These are phyloP conservation scores for Chloropsis hardwickii DNA, from an alignment of 2,113 vertebrate genomes.

Conservation along the genomic window DNA sequence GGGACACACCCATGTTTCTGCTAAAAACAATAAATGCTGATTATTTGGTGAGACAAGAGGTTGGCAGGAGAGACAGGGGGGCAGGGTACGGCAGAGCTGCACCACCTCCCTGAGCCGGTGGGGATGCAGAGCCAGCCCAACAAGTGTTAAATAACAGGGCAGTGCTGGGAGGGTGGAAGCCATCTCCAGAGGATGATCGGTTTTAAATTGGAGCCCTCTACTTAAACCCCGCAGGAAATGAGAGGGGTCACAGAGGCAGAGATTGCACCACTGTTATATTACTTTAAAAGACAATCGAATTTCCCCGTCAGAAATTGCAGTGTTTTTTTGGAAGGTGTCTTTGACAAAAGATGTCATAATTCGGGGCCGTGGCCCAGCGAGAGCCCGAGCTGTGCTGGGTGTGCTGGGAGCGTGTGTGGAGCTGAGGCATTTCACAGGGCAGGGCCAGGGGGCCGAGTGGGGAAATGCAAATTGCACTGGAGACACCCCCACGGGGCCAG, in stretches of 20 bases:
- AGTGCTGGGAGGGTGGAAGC: slow-evolving; percentile 29
- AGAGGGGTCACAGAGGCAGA: slow-evolving; percentile 67
- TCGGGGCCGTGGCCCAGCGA: neutral
- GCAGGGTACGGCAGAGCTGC: neutral
- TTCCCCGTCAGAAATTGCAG: slow-evolving; percentile 67
- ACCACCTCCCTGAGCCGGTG: neutral
- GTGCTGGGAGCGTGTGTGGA: neutral
- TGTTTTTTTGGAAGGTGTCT: slow-evolving; percentile 47
- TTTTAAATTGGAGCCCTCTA: slow-evolving; percentile 75
- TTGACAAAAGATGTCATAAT: slow-evolving; percentile 68
- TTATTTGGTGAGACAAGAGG: neutral
- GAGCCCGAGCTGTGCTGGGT: slow-evolving; percentile 5
- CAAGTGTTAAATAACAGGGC: slow-evolving; percentile 55
- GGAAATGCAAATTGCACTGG: neutral
- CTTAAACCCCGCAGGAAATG: slow-evolving; percentile 73
- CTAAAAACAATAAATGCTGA: neutral
- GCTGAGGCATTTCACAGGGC: neutral
- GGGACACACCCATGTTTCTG: neutral
- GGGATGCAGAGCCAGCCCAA: slow-evolving; percentile 41
- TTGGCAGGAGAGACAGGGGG: neutral
- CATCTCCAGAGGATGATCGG: slow-evolving; percentile 58
- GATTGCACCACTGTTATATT: slow-evolving; percentile 63
- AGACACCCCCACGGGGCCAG: neutral
- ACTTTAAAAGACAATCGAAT: slow-evolving; percentile 71
- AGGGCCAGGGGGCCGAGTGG: too few species aligned